Evolutionary conservation across 1,140 invertebrate species (phyloP), one percentile per base, ranked within the genome.

Genomic region (Octopus bimaculoides): DNA sequence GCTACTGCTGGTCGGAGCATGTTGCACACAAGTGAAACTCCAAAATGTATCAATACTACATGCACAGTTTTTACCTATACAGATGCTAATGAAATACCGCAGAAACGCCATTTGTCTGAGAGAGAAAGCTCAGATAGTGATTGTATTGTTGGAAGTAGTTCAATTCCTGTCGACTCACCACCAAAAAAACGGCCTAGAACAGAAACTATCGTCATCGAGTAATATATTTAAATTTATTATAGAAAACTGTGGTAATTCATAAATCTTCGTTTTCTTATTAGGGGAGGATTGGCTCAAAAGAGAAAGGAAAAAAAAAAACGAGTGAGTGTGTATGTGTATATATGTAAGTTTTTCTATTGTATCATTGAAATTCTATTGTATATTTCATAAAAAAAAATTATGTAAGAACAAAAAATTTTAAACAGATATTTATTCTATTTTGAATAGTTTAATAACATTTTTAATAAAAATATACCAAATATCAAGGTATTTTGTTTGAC

Each of bases 341-440:
- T 41, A 41, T 41, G 26, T 41, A 41, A 41, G 26, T 41, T 41
- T 41, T 41, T 41, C 26, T 41, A 41, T 41, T 41, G 26, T 41
- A 41, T 41, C 26, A 41, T 41, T 41, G 26, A 41, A 41, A 41
- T 41, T 41, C 26, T 41, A 41, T 41, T 41, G 26, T 41, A 41
- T 41, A 41, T 41, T 41, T 41, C 26, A 41, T 41, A 41, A 41
- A 41, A 41, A 41, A 41, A 41, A 41, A 41, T 41, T 12, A 61
- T 9, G 17, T 12, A 61, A 61, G 17, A 61, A 61, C 9, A 9
- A 61, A 8, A 71, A 14, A 71, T 71, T 71, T 71, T 71, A 71
- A 71, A 71, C 66, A 71, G 66, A 71, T 71, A 71, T 71, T 71
- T 71, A 71, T 71, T 71, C 66, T 71, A 71, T 71, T 71, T 71